Percentiles rank a stretch among this genome's conserved stretches.
Evolutionary conservation across 2,888 invertebrate species (phyloP).

Genomic region (Amblyjoppa fuscipennis): DNA sequence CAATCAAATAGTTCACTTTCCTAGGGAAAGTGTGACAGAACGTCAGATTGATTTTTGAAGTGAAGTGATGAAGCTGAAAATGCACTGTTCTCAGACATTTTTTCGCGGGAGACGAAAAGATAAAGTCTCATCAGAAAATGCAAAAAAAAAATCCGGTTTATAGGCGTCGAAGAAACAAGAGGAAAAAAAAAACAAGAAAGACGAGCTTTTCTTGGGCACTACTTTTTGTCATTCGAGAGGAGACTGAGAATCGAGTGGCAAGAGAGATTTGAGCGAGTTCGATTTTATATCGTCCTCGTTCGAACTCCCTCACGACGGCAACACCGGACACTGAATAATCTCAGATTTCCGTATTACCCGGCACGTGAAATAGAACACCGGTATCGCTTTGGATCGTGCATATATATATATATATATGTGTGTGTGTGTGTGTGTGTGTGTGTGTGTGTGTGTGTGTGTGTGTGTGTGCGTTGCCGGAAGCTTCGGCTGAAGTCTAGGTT

Average conservation of each 20-base stretch:
- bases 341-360: conserved; percentile 43
- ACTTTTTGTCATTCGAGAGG: conserved; percentile 6
- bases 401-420: neutral
- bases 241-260: conserved; percentile 14
- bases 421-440: too few species aligned
- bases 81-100: too few species aligned
- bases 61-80: too few species aligned
- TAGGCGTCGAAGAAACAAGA: neutral
- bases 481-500: neutral
- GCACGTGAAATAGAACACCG: conserved; percentile 5
- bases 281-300: conserved; percentile 37
- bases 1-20: too few species aligned
- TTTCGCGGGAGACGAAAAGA: too few species aligned
- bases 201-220: neutral
- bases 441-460: too few species aligned
- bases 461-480: neutral
- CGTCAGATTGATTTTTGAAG: too few species aligned
- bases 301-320: conserved; percentile 14
- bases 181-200: neutral
- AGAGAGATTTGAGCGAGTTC: conserved; percentile 12
- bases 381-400: neutral
- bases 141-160: too few species aligned
- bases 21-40: too few species aligned
- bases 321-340: conserved; percentile 51
- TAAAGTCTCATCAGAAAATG: too few species aligned